These are phyloP conservation scores for Lepas anatifera DNA, from an alignment of 2,888 invertebrate genomes.

Conservation along the genomic window DNA sequence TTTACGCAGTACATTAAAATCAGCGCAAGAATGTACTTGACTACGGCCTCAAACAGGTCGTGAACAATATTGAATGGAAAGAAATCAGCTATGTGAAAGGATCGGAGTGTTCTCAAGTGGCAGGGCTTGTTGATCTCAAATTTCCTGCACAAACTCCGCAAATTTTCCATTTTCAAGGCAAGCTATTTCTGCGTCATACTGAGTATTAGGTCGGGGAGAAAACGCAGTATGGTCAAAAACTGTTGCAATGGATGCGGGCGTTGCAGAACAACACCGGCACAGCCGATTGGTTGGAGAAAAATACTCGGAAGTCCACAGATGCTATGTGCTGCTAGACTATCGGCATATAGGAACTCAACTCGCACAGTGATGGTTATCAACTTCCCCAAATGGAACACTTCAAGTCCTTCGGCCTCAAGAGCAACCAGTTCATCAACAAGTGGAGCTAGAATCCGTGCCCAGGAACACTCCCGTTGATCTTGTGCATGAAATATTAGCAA, in stretches of 20 bases:
- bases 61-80: neutral
- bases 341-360: neutral
- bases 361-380: neutral
- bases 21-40: neutral
- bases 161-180: neutral
- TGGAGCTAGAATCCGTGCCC: neutral
- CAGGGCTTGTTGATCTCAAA: neutral
- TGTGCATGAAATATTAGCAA: neutral
- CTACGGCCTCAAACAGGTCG: neutral
- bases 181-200: neutral
- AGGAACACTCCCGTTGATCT: neutral
- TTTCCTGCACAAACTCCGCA: neutral
- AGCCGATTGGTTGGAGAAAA: neutral
- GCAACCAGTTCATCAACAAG: neutral
- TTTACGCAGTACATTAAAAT: neutral
- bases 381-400: neutral
- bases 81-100: neutral
- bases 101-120: neutral
- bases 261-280: neutral
- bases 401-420: neutral
- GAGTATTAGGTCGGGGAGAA: neutral
- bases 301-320: neutral
- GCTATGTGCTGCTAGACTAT: neutral
- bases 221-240: neutral
- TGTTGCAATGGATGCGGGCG: neutral